Percentiles rank a stretch among this genome's conserved stretches.
These are phyloP conservation scores for Microplitis demolitor DNA, from an alignment of 1,140 invertebrate species.

Conservation along the genomic window DNA sequence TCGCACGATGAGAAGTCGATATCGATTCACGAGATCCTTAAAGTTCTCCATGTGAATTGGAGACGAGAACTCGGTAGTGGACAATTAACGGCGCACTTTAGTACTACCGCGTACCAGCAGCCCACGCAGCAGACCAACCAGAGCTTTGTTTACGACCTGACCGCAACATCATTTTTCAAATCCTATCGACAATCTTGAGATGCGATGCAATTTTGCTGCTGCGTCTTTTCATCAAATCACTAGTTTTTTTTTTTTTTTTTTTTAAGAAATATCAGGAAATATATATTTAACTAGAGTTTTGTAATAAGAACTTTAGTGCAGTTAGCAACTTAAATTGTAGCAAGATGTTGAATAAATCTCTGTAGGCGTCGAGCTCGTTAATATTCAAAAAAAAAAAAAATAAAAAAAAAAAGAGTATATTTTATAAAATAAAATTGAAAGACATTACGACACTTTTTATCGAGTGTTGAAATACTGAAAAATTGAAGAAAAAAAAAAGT, in stretches of 20 bases:
- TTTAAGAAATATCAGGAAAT: neutral
- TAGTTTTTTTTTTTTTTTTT: neutral
- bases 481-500: no score
- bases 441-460: no score
- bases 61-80: slow-evolving; percentile 6
- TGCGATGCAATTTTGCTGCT: neutral
- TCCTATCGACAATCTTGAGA: slow-evolving; percentile 42
- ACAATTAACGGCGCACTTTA: slow-evolving; percentile 47
- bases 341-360: no score
- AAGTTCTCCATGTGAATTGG: no score
- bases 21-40: slow-evolving; percentile 7
- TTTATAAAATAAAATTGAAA: no score
- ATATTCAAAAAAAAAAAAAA: no score
- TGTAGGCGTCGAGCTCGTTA: no score
- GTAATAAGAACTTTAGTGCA: no score
- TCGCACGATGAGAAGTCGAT: neutral
- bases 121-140: slow-evolving; percentile 38
- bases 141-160: slow-evolving; percentile 47
- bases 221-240: neutral
- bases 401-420: no score
- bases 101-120: slow-evolving; percentile 33
- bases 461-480: no score
- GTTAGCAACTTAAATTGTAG: no score
- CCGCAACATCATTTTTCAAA: slow-evolving; percentile 42
- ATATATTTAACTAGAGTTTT: no score